A percentile compares a stretch with the other conserved stretches of the same genome.
Evolutionary conservation across 1,140 invertebrate genomes (phyloP).

Genomic region (Conus betulinus): DNA sequence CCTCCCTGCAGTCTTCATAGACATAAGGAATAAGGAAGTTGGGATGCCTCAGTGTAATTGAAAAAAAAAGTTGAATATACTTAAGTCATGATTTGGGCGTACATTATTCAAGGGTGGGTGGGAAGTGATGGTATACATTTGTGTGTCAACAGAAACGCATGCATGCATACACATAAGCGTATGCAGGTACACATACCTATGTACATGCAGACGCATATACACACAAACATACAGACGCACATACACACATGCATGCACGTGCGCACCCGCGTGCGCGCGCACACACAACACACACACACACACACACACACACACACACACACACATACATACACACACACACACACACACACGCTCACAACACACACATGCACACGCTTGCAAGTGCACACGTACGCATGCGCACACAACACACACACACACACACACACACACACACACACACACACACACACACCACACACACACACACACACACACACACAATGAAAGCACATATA

Average conservation of each 20-base stretch:
- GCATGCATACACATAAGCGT: too few species aligned
- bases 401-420: too few species aligned
- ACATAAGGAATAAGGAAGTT: too few species aligned
- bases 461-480: neutral
- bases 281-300: constrained; percentile 16
- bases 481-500: too few species aligned
- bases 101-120: too few species aligned
- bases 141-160: too few species aligned
- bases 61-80: too few species aligned
- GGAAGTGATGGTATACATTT: too few species aligned
- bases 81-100: too few species aligned
- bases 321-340: neutral
- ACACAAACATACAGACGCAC: neutral
- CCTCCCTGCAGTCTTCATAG: too few species aligned
- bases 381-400: neutral
- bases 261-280: neutral
- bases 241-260: neutral
- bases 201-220: neutral
- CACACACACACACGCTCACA: neutral
- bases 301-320: constrained; percentile 15
- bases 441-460: constrained; percentile 15
- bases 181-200: neutral
- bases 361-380: neutral
- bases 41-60: too few species aligned
- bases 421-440: constrained; percentile 15